Evolutionary conservation across 2,113 vertebrate species (phyloP).

Genomic region (Pristiophorus japonicus): DNA sequence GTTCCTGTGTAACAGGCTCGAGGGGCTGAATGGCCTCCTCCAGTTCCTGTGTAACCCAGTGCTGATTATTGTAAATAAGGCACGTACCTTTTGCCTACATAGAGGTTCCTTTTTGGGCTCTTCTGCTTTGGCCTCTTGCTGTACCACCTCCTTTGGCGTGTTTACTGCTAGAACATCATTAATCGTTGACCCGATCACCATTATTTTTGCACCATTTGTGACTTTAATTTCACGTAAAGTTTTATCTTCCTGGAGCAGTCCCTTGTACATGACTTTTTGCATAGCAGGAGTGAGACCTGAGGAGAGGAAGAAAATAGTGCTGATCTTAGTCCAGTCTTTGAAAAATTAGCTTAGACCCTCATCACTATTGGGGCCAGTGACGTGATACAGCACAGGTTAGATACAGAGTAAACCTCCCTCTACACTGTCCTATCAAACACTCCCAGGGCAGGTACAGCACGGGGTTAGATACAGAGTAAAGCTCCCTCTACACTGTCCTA

Average conservation of each 20-base stretch:
- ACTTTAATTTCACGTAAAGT: constrained; percentile 93
- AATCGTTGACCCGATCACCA: constrained; percentile 97
- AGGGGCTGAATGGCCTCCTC: not conserved
- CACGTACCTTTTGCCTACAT: constrained; percentile 85
- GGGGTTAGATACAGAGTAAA: too few species aligned
- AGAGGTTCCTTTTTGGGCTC: constrained; percentile 95
- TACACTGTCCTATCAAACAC: too few species aligned
- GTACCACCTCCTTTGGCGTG: constrained; percentile 88
- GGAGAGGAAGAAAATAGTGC: not conserved
- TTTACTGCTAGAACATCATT: constrained; percentile 95
- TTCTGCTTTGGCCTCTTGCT: constrained; percentile 90
- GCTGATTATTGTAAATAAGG: not conserved
- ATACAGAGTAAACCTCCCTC: too few species aligned
- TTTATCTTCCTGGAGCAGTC: constrained; percentile 90
- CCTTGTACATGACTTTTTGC: constrained; percentile 99
- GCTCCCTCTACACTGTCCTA: not conserved
- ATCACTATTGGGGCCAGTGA: not conserved
- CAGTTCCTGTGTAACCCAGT: not conserved
- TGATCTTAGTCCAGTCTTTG: not conserved
- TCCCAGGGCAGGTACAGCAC: too few species aligned
- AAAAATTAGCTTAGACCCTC: not conserved
- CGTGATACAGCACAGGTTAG: too few species aligned
- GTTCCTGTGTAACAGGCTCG: too few species aligned
- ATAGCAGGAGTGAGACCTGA: constrained; percentile 92
- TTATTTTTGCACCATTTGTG: constrained; percentile 92